Evolutionary conservation across 2,797 vertebrate genomes (phyloP).

Genomic region (Dipus sagitta): DNA sequence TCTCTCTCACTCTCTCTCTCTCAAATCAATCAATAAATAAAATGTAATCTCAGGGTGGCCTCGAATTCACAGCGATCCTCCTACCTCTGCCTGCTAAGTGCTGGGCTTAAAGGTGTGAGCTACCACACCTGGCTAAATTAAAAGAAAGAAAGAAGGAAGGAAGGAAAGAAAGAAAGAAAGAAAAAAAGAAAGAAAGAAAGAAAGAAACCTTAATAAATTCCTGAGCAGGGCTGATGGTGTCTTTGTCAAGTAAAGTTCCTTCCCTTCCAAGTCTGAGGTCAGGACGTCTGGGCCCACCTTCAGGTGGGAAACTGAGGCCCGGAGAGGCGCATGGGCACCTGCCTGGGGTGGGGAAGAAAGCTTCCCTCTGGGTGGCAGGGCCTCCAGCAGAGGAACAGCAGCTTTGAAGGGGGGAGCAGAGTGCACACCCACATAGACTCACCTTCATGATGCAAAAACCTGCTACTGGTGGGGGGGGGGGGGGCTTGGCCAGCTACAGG

Average conservation of each 20-base stretch:
- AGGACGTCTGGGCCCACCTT: background rate
- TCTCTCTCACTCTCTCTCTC: no score
- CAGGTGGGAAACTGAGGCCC: no score
- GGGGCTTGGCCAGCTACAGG: background rate
- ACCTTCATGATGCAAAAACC: background rate
- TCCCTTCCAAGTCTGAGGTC: background rate
- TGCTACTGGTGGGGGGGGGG: background rate
- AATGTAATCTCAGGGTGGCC: no score
- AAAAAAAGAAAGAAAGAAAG: background rate
- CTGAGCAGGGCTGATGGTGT: background rate
- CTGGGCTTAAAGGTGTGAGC: no score
- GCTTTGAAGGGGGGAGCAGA: background rate
- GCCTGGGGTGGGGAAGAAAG: no score
- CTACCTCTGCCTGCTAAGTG: no score
- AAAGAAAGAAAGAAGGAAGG: no score
- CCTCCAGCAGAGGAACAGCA: background rate
- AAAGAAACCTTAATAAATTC: slow-evolving; percentile 16
- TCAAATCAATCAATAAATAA: no score
- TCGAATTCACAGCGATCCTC: no score
- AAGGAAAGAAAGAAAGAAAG: no score
- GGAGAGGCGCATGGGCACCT: no score
- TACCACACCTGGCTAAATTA: no score
- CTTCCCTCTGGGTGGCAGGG: background rate
- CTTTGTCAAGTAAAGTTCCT: background rate
- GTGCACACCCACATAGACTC: background rate